Percentiles rank a stretch among this genome's conserved stretches.
Evolutionary conservation across 2,888 invertebrate genomes (phyloP).

Genomic region (Exephanes ischioxanthus): DNA sequence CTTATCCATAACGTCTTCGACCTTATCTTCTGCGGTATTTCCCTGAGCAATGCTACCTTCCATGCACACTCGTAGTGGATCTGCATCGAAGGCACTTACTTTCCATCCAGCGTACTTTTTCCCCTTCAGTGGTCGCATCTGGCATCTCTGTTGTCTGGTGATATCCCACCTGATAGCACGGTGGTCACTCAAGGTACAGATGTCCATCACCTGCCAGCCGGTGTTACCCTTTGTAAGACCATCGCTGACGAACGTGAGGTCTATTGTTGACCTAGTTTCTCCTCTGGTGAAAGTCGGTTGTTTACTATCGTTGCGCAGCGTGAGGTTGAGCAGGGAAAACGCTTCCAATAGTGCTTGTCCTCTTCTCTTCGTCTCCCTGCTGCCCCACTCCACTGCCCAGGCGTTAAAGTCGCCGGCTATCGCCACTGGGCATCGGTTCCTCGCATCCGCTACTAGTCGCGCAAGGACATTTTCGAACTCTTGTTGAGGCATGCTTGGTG

Average conservation of each 20-base stretch:
- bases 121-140: background rate
- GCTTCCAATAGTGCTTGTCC: constrained; percentile 63
- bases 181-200: constrained; percentile 62
- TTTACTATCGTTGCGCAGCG: constrained; percentile 59
- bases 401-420: constrained; percentile 62
- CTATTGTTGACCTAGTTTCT: constrained; percentile 60
- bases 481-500: constrained; percentile 52
- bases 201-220: constrained; percentile 62
- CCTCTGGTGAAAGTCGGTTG: constrained; percentile 58
- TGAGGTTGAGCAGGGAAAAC: constrained; percentile 52
- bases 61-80: constrained; percentile 4
- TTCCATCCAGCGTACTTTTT: constrained; percentile 43
- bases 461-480: constrained; percentile 60
- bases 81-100: constrained; percentile 25
- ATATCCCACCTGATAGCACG: constrained; percentile 46
- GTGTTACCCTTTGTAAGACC: constrained; percentile 55
- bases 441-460: constrained; percentile 58
- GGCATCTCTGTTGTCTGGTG: background rate
- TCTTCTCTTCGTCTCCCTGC: constrained; percentile 64
- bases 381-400: constrained; percentile 70
- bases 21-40: constrained; percentile 31
- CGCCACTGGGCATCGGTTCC: constrained; percentile 50
- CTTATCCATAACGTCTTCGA: constrained; percentile 42
- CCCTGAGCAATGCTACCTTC: constrained; percentile 7
- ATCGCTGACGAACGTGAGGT: constrained; percentile 68